Conservation (phyloP, 2,113 vertebrate species). For the Apaloderma vittatum region DNA sequence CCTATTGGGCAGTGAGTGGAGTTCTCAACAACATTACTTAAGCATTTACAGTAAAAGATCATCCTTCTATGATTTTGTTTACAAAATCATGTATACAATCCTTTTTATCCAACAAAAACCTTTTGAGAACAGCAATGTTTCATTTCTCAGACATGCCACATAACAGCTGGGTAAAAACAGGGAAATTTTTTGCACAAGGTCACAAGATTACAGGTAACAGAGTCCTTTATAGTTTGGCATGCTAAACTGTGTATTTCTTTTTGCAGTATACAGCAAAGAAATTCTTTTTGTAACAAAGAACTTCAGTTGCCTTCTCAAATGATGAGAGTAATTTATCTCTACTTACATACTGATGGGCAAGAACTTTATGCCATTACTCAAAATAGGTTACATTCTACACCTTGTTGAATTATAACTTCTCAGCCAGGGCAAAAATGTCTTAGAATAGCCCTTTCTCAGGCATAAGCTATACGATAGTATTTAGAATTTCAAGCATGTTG, state of each 20-base stretch:
- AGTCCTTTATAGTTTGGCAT: not conserved
- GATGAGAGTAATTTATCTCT: not conserved
- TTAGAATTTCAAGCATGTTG: not conserved
- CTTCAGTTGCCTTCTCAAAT: not conserved
- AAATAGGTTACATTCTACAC: not conserved
- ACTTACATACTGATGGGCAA: not conserved
- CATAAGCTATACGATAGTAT: not conserved
- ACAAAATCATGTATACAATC: not conserved
- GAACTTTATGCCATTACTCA: not conserved
- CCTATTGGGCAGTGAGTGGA: not conserved
- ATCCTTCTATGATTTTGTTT: not conserved
- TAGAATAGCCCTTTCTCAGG: not conserved
- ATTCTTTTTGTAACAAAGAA: not conserved
- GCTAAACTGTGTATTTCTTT: not conserved
- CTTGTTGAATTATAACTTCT: not conserved
- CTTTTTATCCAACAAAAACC: not conserved
- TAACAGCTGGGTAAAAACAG: not conserved
- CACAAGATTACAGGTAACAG: not conserved
- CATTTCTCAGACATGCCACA: not conserved
- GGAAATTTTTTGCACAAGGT: not conserved
- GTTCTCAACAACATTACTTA: not conserved
- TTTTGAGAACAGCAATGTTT: not conserved
- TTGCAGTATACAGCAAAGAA: not conserved
- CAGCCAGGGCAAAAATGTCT: not conserved
- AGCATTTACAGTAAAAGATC: not conserved